Evolutionary conservation across 2,113 vertebrate species (phyloP).

Genomic region (Myotis yumanensis): DNA sequence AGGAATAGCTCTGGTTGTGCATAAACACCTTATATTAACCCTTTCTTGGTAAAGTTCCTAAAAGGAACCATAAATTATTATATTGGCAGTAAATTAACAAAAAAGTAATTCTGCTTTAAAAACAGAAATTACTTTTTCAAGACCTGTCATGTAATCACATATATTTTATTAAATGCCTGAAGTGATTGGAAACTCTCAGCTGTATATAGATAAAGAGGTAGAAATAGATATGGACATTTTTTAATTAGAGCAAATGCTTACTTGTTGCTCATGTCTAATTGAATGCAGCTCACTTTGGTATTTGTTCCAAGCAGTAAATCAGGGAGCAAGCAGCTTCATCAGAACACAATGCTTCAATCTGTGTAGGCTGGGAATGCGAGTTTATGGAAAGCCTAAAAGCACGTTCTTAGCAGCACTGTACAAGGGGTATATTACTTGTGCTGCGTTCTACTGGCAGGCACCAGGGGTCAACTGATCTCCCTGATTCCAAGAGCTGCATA

Average conservation of each 20-base stretch:
- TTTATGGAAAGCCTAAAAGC: background rate
- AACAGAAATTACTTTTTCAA: background rate
- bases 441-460: background rate
- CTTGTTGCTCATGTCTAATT: background rate
- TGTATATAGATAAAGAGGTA: background rate
- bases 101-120: background rate
- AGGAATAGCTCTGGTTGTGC: background rate
- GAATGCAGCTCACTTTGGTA: background rate
- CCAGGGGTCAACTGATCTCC: background rate
- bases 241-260: background rate
- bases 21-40: background rate
- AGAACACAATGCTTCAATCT: background rate
- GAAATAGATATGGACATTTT: background rate
- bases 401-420: background rate
- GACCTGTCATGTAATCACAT: background rate
- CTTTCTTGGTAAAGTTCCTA: background rate
- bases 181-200: background rate
- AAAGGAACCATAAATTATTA: background rate
- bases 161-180: background rate
- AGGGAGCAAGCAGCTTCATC: background rate
- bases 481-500: background rate
- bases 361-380: background rate
- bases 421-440: background rate
- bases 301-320: background rate
- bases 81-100: background rate